phyloP scores from a whole-genome alignment of 2,797 vertebrate species.

The Alectoris magna region DNA sequence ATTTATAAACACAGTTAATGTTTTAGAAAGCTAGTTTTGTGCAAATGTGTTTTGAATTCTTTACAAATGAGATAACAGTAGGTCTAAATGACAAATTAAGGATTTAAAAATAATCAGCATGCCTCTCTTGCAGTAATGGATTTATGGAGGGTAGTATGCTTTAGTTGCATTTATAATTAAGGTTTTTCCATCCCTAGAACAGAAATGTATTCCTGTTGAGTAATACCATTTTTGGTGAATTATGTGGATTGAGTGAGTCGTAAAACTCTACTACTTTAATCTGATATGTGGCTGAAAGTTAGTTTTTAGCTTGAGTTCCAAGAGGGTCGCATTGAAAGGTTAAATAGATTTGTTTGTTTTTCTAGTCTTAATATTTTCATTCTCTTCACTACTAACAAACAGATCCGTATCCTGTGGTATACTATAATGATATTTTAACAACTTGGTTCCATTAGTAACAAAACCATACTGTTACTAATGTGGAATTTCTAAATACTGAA shows the following conservation, averaged over 20 bases:
- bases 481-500: conserved; percentile 23
- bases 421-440: conserved; percentile 36
- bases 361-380: conserved; percentile 52
- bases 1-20: conserved; percentile 76
- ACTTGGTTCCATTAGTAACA: conserved; percentile 22
- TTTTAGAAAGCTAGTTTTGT: conserved; percentile 75
- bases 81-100: conserved; percentile 80
- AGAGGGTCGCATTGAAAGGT: conserved; percentile 58
- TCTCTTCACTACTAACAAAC: conserved; percentile 59
- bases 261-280: conserved; percentile 68
- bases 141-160: conserved; percentile 68
- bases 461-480: conserved; percentile 35
- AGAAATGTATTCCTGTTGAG: conserved; percentile 76
- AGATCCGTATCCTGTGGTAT: conserved; percentile 47
- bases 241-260: conserved; percentile 69
- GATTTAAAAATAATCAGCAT: conserved; percentile 79
- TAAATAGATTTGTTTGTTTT: conserved; percentile 64
- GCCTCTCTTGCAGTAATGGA: conserved; percentile 75
- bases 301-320: conserved; percentile 64
- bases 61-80: conserved; percentile 78
- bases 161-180: conserved; percentile 80
- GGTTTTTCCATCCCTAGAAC: conserved; percentile 69
- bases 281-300: conserved; percentile 49
- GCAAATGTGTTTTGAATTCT: conserved; percentile 74
- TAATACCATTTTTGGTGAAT: conserved; percentile 72